Evolutionary conservation across 2,888 invertebrate species (phyloP), one percentile per base, ranked within the genome.

Genomic region (Hyppa rectilinea): DNA sequence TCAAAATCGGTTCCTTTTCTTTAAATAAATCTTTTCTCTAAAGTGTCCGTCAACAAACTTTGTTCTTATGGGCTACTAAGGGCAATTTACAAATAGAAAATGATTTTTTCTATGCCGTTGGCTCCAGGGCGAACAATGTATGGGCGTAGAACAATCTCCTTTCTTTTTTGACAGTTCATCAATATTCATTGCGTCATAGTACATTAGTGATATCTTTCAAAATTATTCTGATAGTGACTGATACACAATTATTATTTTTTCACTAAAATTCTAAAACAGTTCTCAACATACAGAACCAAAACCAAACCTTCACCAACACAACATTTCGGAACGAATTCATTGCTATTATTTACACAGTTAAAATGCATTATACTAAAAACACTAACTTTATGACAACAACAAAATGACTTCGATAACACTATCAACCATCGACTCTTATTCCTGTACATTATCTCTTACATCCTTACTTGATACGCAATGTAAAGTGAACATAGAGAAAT

Each of bases 281-380:
- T 31, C 12, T 14, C n/a, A 26, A 58, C 1, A 53, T 12, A 63
- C 47, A 36, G 31, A 73, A 65, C 38, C 45, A 26, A n/a, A 17
- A 43, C 10, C 17, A 38, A 58, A 29, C 9, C 20, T 45, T 26
- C 12, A 58, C 2, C 20, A 52, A 43, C n/a, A 70, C 17, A 29
- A 60, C n/a, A 52, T 63, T 81, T 78, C 63, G 43, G 75, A 81
- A 82, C 60, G 59, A 29, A 60, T 52, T 62, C 55, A 38, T 38
- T 12, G 20, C 36, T 62, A 45, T 53, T 26, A 45, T 52, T 38
- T 52, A 49, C 52, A 43, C n/a, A 49, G 38, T 36, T 36, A 52
- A 26, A 12, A 36, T 45, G n/a, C 38, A 49, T 40, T 64, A 17
- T 26, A 75, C 67, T 56, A 65, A 47, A 12, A 58, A 43, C 10